Conservation (phyloP, 2,797 vertebrate genomes). For the Xenopus petersii region DNA sequence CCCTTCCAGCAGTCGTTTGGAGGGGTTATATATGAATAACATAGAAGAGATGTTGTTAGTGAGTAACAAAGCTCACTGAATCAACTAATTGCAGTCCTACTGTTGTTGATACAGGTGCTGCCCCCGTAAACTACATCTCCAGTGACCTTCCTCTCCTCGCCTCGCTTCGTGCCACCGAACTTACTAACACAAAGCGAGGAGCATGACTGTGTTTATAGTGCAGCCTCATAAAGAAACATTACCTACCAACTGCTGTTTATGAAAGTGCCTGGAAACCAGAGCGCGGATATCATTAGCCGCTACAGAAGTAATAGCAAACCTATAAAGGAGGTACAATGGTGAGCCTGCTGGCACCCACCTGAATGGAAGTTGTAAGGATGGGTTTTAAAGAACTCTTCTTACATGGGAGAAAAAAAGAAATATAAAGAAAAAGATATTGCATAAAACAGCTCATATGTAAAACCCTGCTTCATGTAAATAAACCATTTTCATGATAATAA, state of each 20-base stretch:
- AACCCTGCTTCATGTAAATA: no score
- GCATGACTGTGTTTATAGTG: neutral
- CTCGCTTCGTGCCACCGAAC: neutral
- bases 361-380: neutral
- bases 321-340: neutral
- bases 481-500: no score
- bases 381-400: neutral
- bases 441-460: no score
- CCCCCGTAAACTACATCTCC: neutral
- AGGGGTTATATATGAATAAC: neutral
- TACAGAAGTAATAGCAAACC: neutral
- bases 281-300: neutral
- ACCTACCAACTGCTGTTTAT: slow-evolving; percentile 23
- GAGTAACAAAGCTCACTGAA: neutral
- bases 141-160: neutral
- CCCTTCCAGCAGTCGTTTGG: neutral
- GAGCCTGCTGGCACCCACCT: neutral
- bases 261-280: slow-evolving; percentile 28
- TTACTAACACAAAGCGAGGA: neutral
- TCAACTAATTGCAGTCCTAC: neutral
- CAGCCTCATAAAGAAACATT: neutral
- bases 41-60: neutral
- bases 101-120: neutral
- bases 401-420: no score
- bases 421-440: no score